Evolutionary conservation across 2,888 invertebrate species (phyloP), one percentile per base, ranked within the genome.

Genomic region (Prenolepis imparis): DNA sequence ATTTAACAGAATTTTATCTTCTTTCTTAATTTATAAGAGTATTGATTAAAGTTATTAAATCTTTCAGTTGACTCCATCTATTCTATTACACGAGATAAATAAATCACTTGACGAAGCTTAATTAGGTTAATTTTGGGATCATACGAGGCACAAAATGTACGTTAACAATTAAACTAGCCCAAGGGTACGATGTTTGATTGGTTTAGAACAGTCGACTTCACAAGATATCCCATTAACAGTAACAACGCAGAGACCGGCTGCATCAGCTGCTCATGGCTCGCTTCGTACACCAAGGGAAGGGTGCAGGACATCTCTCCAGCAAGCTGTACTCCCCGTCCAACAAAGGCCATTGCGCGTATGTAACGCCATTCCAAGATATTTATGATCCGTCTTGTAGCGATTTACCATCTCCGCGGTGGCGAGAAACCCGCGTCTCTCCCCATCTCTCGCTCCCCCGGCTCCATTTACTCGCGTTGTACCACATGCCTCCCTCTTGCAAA

Each of bases 311-410:
- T 4, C 1, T 81, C 52, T 39, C 48, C 21, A 70, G 70, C 68
- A 32, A 21, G 70, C 36, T 41, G 11, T 59, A 41, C 18, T 70
- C 15, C 59, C 41, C 15, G 66, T 59, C 74, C 67, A 57, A 72
- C 74, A 78, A 44, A 74, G 86, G 66, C 15, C 77, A 64, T 68
- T 63, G 12, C 74, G 70, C 74, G 67, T 81, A 82, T 84, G 64
- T 57, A 82, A 84, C 67, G 36, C 70, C 78, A 63, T 72, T 77
- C 39, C 39, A 41, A 82, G 89, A 88, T 90, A 91, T 92, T 91
- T 91, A 92, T 88, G 90, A 87, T 89, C 87, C 84, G 90, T 87
- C 91, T 84, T 86, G 91, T 90, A 91, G 86, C 88, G 89, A 91
- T 92, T 88, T 89, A 89, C 88, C 84, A 64, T 87, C 85, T 84